Evolutionary conservation across 1,140 invertebrate species (phyloP).

Genomic region (Melipona quadrifasciata): DNA sequence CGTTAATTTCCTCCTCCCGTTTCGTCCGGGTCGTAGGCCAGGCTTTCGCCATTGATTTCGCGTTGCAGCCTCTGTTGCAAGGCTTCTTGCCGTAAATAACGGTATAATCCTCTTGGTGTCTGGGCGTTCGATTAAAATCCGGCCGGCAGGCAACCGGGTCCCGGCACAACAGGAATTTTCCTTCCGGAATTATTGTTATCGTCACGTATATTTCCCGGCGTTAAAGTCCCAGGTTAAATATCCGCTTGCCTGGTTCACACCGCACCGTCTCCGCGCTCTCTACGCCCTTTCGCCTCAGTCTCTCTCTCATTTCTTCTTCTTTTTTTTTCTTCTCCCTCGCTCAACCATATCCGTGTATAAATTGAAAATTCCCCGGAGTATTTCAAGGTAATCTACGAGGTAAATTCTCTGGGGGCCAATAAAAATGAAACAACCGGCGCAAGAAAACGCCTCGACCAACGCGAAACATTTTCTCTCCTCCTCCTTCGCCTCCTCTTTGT

Average conservation of each 20-base stretch:
- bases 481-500: not conserved
- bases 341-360: constrained; percentile 19
- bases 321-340: not conserved
- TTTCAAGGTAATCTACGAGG: constrained; percentile 50
- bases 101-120: constrained; percentile 17
- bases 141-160: constrained; percentile 4
- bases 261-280: not conserved
- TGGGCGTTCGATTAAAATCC: constrained; percentile 48
- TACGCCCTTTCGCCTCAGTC: not conserved
- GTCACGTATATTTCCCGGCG: constrained; percentile 44
- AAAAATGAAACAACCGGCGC: constrained; percentile 43
- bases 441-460: constrained; percentile 33
- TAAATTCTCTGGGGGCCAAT: constrained; percentile 50
- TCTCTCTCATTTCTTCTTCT: not conserved
- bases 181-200: constrained; percentile 50
- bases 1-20: too few species aligned
- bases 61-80: not conserved
- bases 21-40: too few species aligned
- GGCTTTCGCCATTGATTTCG: constrained; percentile 8
- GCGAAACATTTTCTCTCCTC: constrained; percentile 19
- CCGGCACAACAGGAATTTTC: constrained; percentile 35
- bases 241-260: constrained; percentile 8
- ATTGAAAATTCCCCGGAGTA: constrained; percentile 46
- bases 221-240: constrained; percentile 40
- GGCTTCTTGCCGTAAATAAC: constrained; percentile 46